Evolutionary conservation across 1,140 invertebrate species (phyloP), one percentile per base, ranked within the genome.

Genomic region (Coptotermes formosanus): DNA sequence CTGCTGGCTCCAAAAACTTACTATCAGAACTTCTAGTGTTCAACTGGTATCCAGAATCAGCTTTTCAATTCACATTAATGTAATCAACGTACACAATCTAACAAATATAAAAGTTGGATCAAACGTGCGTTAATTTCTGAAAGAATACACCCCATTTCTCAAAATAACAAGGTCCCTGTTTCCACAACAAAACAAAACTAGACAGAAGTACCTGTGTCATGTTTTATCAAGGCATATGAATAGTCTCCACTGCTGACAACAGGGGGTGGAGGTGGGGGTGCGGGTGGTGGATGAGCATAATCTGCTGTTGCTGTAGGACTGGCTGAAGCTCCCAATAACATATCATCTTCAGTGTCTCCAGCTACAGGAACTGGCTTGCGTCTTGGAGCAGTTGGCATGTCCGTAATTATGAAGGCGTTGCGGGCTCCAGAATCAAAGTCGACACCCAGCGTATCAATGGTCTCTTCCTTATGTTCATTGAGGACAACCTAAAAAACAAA

Each of bases 321-420:
- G 14, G 93, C 92, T 0, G 93, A 93, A 11, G 92, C 92, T 16
- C 92, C 93, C 30, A 93, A 87, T 6, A 90, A 88, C 83, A 93
- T 88, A 86, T 93, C 92, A 88, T 93, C 92, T 83, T 93, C 92
- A 82, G 64, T 84, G 32, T 90, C 88, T 64, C 32, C 81, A 84
- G 83, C 16, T n/a, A 85, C 59, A 81, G 88, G 89, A 84, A 88
- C 87, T 82, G 88, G 87, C 88, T 87, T 81, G 86, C 85, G 85
- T 86, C 87, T 52, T 87, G 86, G n/a, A n/a, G 43, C 44, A 21
- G 44, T 32, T 87, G 88, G 23, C 84, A 87, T 52, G 83, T 83
- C 30, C n/a, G 87, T 88, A 75, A 91, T 88, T 16, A 90, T 88
- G 16, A 91, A 88, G n/a, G 87, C 89, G 83, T 90, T 90, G 19